Conservation (phyloP, 2,113 vertebrate genomes). For the Calidris pygmaea region DNA sequence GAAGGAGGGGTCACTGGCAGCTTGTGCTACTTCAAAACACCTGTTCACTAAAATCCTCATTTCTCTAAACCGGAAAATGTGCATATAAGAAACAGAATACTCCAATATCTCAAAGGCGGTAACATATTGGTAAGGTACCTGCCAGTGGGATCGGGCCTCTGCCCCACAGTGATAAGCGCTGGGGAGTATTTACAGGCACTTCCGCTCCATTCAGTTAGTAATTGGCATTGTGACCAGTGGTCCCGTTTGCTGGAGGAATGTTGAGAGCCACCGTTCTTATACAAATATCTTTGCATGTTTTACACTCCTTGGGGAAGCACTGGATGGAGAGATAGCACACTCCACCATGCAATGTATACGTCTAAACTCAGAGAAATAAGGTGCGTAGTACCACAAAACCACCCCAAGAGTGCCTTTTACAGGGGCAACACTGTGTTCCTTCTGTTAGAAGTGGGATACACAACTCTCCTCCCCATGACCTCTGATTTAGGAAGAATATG, state of each 20-base stretch:
- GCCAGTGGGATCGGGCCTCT: fast-evolving
- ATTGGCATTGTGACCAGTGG: not conserved
- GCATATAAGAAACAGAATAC: not conserved
- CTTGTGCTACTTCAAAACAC: not conserved
- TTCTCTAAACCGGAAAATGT: not conserved
- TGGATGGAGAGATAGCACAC: not conserved
- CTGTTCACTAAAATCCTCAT: not conserved
- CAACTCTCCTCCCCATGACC: not conserved
- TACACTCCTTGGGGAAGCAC: not conserved
- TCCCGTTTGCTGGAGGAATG: not conserved
- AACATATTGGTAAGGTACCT: not conserved
- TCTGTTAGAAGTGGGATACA: not conserved
- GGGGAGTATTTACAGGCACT: not conserved
- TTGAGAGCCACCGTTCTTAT: not conserved
- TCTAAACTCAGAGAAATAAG: not conserved
- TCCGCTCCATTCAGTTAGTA: not conserved
- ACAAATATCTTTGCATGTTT: not conserved
- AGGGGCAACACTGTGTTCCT: not conserved
- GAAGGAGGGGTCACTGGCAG: not conserved
- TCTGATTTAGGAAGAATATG: not conserved
- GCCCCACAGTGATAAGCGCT: not conserved
- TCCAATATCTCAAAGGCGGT: not conserved
- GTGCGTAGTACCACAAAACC: not conserved
- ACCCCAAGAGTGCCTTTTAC: not conserved
- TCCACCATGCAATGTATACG: not conserved